Evolutionary conservation across 2,113 vertebrate genomes (phyloP).

Genomic region (Heteronetta atricapilla): DNA sequence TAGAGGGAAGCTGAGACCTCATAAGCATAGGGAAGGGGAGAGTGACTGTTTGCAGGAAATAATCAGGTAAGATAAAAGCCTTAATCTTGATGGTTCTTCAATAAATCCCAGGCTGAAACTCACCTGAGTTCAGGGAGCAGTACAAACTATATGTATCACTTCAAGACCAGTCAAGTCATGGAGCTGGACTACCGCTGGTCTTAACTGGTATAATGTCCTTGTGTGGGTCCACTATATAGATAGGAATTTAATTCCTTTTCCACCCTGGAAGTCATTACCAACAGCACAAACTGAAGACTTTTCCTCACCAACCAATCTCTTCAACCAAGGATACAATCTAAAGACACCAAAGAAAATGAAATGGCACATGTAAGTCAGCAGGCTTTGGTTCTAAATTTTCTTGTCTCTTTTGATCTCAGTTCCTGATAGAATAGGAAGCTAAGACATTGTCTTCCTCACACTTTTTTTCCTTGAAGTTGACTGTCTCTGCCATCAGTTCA

Average conservation of each 20-base stretch:
- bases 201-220: background rate
- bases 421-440: background rate
- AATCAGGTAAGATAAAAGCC: background rate
- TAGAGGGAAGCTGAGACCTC: background rate
- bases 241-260: background rate
- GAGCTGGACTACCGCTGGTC: background rate
- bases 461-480: no score
- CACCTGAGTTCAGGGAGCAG: background rate
- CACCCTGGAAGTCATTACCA: background rate
- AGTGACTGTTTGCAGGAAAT: background rate
- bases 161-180: background rate
- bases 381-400: background rate
- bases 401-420: background rate
- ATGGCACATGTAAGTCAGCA: background rate
- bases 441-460: background rate
- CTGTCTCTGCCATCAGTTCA: no score
- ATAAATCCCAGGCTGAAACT: background rate
- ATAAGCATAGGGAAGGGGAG: background rate
- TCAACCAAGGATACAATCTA: background rate
- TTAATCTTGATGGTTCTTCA: background rate
- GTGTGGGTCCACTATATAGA: background rate
- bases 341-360: background rate
- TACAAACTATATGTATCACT: background rate
- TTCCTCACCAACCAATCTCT: background rate
- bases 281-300: background rate